Percentiles rank a stretch among this genome's conserved stretches.
Evolutionary conservation across 2,888 invertebrate genomes (phyloP).

Genomic region (Dicranocentrus wangi): DNA sequence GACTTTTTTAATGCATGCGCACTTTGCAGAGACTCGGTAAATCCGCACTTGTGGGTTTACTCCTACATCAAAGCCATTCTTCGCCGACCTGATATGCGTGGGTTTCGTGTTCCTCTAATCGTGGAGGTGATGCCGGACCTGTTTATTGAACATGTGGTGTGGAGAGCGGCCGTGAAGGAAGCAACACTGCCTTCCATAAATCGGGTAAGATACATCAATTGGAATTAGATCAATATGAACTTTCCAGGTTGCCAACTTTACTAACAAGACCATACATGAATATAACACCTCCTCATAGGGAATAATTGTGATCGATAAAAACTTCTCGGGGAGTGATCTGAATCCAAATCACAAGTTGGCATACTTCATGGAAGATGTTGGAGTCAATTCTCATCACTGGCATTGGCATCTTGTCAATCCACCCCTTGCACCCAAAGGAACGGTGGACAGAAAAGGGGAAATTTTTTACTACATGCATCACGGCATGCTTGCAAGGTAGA

Average conservation of each 20-base stretch:
- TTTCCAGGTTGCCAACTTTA: too few relatives aligned
- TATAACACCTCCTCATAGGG: conserved; percentile 25
- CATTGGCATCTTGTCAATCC: conserved; percentile 92
- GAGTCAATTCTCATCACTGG: conserved; percentile 38
- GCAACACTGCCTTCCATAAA: conserved; percentile 58
- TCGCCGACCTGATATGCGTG: conserved; percentile 20
- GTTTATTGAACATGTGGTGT: conserved; percentile 76
- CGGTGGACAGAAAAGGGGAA: conserved; percentile 82
- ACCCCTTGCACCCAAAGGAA: conserved; percentile 78
- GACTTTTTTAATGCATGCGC: conserved; percentile 59
- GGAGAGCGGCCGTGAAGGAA: conserved; percentile 52
- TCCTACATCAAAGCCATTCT: conserved; percentile 20
- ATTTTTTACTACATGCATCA: conserved; percentile 52
- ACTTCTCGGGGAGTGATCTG: conserved; percentile 79
- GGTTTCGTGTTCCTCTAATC: conserved; percentile 25
- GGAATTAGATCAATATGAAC: not conserved
- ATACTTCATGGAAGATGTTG: conserved; percentile 86
- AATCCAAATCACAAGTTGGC: conserved; percentile 87
- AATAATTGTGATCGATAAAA: conserved; percentile 71
- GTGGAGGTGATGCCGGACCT: conserved; percentile 87
- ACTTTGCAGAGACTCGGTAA: conserved; percentile 45
- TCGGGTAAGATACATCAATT: conserved; percentile 32
- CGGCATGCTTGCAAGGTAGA: conserved; percentile 77
- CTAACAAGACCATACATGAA: too few relatives aligned
- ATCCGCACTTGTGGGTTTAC: conserved; percentile 53